phyloP scores from a whole-genome alignment of 2,113 vertebrate genomes.

The Melanerpes formicivorus region DNA sequence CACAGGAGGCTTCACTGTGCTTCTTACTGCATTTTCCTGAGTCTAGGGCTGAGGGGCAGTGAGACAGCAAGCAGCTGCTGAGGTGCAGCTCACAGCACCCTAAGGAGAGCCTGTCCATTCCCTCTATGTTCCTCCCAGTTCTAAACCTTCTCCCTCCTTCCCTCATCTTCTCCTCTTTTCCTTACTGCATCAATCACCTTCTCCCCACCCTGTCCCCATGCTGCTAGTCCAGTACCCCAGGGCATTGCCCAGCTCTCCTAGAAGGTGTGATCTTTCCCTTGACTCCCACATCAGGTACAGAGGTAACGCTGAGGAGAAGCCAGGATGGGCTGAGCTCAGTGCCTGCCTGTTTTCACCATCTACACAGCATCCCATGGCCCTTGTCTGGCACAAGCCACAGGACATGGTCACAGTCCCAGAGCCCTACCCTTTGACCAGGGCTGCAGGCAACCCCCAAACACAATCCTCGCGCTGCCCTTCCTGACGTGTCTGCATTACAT shows the following conservation, averaged over 20 bases:
- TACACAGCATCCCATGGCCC: background rate
- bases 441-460: background rate
- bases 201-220: background rate
- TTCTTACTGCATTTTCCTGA: background rate
- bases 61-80: background rate
- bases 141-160: background rate
- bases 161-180: background rate
- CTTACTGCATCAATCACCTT: background rate
- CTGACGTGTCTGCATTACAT: accelerated
- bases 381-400: background rate
- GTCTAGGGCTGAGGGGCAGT: background rate
- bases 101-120: background rate
- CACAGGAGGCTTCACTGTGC: background rate
- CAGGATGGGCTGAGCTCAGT: background rate
- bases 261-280: background rate
- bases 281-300: background rate
- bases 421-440: background rate
- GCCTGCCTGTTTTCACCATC: background rate
- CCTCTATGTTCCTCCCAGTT: background rate
- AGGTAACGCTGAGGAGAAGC: background rate
- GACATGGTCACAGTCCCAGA: background rate
- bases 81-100: background rate
- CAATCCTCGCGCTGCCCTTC: background rate
- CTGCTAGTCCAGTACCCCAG: background rate
- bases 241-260: background rate